Evolutionary conservation across 2,888 invertebrate genomes (phyloP).

Genomic region (Ischnus inquisitorius): DNA sequence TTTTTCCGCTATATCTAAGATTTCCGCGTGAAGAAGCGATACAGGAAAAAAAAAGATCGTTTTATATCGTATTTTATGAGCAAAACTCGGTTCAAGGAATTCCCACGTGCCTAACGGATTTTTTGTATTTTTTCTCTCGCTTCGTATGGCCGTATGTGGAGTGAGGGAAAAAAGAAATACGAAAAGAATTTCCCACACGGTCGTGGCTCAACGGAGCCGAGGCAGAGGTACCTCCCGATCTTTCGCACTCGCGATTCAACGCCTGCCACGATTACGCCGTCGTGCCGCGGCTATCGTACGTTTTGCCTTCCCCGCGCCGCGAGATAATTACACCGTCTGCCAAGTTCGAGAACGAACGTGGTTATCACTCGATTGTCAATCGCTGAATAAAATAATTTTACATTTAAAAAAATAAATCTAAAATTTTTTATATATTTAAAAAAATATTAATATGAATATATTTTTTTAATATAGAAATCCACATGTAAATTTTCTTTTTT

Average conservation of each 20-base stretch:
- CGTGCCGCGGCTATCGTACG: not conserved
- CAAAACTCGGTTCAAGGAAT: not conserved
- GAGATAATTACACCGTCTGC: constrained; percentile 81
- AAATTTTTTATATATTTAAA: too few relatives aligned
- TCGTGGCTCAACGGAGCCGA: not conserved
- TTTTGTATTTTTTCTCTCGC: not conserved
- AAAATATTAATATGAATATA: too few relatives aligned
- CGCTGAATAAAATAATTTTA: too few relatives aligned
- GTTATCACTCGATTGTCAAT: constrained; percentile 76
- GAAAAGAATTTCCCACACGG: not conserved
- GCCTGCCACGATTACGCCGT: constrained; percentile 29
- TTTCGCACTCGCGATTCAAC: constrained; percentile 29
- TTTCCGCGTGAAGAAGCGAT: not conserved
- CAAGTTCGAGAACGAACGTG: constrained; percentile 81
- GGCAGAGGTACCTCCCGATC: constrained; percentile 6
- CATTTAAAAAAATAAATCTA: too few relatives aligned
- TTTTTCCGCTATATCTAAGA: not conserved
- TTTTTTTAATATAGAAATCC: too few relatives aligned
- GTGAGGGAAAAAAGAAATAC: too few relatives aligned
- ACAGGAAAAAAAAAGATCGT: not conserved
- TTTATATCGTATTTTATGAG: not conserved
- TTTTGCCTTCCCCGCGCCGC: not conserved
- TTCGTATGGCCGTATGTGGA: not conserved
- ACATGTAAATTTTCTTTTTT: too few relatives aligned
- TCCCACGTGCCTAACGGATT: constrained; percentile 12